Base-by-base conservation (phyloP, 2,888 invertebrate species). In the Mesorhabditis spiculigera region DNA sequence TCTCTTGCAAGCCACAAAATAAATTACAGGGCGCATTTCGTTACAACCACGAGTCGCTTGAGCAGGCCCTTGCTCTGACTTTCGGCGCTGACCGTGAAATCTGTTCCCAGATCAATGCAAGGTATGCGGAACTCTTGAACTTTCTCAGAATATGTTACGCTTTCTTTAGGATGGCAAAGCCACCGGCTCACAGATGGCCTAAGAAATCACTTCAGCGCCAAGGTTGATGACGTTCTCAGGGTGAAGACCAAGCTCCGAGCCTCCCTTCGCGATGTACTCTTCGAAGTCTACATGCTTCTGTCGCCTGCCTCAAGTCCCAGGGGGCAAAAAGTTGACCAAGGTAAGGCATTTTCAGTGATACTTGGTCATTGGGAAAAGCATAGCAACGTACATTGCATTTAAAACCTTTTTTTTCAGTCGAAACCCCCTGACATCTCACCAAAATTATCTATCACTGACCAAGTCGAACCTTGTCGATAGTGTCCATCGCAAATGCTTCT, bases 31-130 rank as follows among this genome's bases (percentile, higher is more conserved):
- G 72, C 63, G 74, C n/a, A n/a, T n/a, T n/a, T n/a, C n/a, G 74
- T 50, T 61, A 73, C 45, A 71, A 74, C 41, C 68, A 61, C 61
- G 71, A 70, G 45, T 71, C 73, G 61, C 50, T 75, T 16, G 77
- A 77, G 16, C 73, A 73, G 61, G 70, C 72, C 6, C 67, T 76
- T 65, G 73, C 76, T 28, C 63, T 78, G 8, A 45, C 70, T 8
- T 78, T 78, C 64, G 78, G 78, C 65, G 63, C 72, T 8, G 76
- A 75, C 64, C 73, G 76, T 45, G 73, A 78, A n/a, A 67, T 68
- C 68, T 6, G 78, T 76, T n/a, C n/a, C n/a, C 69, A 73, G 67
- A 69, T 75, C 1, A 62, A 67, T n/a, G n/a, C 58, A 50, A 50
- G 58, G 58, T 50, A 50, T 28, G n/a, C 58, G 58, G n/a, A 50